Conservation (phyloP, 1,140 invertebrate species). For the Plutomurus gul region DNA sequence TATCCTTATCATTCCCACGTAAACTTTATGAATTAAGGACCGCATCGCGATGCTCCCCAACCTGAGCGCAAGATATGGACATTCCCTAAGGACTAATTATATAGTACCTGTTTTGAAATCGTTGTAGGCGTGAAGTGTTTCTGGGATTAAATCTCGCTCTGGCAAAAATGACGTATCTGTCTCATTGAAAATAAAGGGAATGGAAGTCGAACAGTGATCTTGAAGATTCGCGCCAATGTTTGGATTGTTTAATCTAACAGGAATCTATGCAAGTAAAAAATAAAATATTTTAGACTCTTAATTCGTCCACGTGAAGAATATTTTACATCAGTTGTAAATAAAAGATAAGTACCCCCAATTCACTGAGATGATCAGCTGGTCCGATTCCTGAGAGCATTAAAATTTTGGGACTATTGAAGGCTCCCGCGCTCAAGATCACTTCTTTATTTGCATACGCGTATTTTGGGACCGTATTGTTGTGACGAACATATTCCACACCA, state of each 20-base stretch:
- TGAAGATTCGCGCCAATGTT: conserved; percentile 1
- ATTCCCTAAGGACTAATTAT: not conserved
- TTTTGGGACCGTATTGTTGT: not conserved
- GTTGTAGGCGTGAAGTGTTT: not conserved
- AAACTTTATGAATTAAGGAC: no score
- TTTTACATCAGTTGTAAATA: conserved; percentile 67
- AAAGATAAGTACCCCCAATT: not conserved
- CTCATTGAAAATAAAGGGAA: conserved; percentile 1
- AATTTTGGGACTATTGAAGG: conserved; percentile 11
- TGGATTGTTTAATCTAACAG: not conserved
- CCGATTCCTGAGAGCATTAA: conserved; percentile 25
- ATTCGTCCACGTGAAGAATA: conserved; percentile 70
- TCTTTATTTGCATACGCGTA: conserved; percentile 63
- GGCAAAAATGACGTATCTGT: not conserved
- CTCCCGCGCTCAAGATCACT: conserved; percentile 73
- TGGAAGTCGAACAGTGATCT: not conserved
- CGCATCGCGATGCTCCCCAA: no score
- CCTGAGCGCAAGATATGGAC: not conserved
- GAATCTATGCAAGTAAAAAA: not conserved
- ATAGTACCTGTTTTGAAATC: not conserved
- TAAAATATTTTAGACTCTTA: conserved; percentile 70
- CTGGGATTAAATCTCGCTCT: not conserved
- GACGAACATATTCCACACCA: not conserved
- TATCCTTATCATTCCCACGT: no score
- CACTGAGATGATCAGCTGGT: not conserved